Conservation (phyloP, 2,113 vertebrate genomes). For the Plecotus auritus region DNA sequence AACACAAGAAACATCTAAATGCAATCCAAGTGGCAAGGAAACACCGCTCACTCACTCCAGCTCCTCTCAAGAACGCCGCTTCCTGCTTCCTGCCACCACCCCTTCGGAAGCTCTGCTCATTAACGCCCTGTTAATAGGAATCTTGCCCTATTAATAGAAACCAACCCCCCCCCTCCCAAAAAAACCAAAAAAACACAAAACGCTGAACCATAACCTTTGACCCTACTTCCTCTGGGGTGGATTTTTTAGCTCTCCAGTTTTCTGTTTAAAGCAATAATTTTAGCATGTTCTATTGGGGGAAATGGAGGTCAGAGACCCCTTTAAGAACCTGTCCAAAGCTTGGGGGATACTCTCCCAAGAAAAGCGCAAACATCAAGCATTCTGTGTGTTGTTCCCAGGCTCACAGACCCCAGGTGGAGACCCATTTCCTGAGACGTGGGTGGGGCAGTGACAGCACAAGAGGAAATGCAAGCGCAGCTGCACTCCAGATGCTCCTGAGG, state of each 20-base stretch:
- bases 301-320: not conserved
- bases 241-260: slow-evolving; percentile 9
- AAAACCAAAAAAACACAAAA: too few relatives aligned
- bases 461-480: not conserved
- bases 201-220: not conserved
- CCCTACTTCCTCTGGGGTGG: not conserved
- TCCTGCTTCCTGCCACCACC: not conserved
- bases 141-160: not conserved
- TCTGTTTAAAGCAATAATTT: slow-evolving; percentile 7
- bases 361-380: not conserved
- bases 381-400: not conserved
- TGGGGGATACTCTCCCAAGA: not conserved
- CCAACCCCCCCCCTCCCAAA: not conserved
- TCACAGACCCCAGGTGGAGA: not conserved
- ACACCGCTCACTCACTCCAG: not conserved
- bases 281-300: not conserved
- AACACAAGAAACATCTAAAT: slow-evolving; percentile 54
- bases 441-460: not conserved
- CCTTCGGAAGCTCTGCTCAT: not conserved
- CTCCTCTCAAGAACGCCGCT: not conserved
- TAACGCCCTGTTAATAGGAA: not conserved
- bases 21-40: slow-evolving; percentile 28
- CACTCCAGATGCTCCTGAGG: not conserved
- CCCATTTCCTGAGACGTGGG: not conserved
- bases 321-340: not conserved